phyloP scores from a whole-genome alignment of 2,797 vertebrate species.

The Amniataba percoides region DNA sequence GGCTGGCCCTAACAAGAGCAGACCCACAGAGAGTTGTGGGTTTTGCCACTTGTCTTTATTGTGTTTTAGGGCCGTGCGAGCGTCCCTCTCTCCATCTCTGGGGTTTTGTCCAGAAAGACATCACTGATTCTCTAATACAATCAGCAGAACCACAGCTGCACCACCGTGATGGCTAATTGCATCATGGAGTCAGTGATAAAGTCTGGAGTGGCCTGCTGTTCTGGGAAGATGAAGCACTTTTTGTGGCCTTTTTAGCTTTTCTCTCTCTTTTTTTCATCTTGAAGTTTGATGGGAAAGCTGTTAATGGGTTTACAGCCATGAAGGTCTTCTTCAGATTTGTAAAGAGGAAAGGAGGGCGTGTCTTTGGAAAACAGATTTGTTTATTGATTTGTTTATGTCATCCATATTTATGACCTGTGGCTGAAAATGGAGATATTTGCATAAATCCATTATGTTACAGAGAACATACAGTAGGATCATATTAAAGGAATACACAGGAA shows the following conservation, averaged over 20 bases:
- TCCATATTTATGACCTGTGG: neutral
- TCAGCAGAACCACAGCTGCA: slow-evolving; percentile 81
- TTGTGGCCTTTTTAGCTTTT: slow-evolving; percentile 62
- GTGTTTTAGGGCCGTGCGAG: slow-evolving; percentile 60
- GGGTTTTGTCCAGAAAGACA: slow-evolving; percentile 78
- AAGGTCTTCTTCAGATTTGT: slow-evolving; percentile 11
- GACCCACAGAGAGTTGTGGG: slow-evolving; percentile 53
- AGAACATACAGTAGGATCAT: neutral
- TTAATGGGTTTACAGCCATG: slow-evolving; percentile 62
- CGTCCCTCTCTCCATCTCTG: slow-evolving; percentile 62
- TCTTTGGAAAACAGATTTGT: slow-evolving; percentile 10
- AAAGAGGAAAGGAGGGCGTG: neutral
- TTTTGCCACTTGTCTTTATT: slow-evolving; percentile 62
- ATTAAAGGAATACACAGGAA: neutral
- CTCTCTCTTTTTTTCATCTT: slow-evolving; percentile 22
- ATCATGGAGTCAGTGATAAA: slow-evolving; percentile 82
- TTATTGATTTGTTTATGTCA: slow-evolving; percentile 15
- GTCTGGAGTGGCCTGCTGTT: slow-evolving; percentile 77
- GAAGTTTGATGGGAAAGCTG: slow-evolving; percentile 65
- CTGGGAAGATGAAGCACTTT: slow-evolving; percentile 72
- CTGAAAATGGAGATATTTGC: neutral
- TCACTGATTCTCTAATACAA: slow-evolving; percentile 77
- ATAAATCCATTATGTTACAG: neutral
- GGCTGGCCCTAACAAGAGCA: slow-evolving; percentile 33
- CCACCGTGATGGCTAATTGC: slow-evolving; percentile 77